Evolutionary conservation across 2,113 vertebrate species (phyloP), one percentile per base, ranked within the genome.

Genomic region (Oreochromis aureus): DNA sequence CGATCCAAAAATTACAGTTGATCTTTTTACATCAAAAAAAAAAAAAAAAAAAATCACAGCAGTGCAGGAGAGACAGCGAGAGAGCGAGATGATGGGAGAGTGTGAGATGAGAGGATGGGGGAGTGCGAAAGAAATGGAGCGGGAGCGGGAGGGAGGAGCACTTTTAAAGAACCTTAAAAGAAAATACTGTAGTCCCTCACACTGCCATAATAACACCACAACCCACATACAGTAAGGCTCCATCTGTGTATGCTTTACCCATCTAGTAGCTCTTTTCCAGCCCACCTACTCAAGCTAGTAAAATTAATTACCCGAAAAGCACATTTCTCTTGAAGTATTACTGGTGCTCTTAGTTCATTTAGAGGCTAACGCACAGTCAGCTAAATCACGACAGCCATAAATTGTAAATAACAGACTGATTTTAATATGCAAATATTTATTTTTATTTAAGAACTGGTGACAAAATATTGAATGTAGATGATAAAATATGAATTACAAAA

Each of bases 21-120:
- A 92, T 90, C 41, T 85, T 86, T 81, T 89, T 76, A 80, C 46
- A 89, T 85, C 86, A 12, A 88, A 89, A 84, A 90, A 89, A 69
- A 89, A 89, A 69, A 89, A 2, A 2, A 88, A 88, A 84, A 34
- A 32, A 55, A 9, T 76, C 16, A 61, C 5, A n/a, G 53, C 48
- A 10, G 78, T 53, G 73, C 11, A 87, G 56, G 80, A 87, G 87
- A 44, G 34, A 79, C 58, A 59, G 76, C 22, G 80, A 59, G 80
- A 73, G 79, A 80, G 32, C 41, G 56, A 54, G 51, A 81, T 46
- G 61, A 27, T 59, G 48, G 55, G 22, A 22, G 85, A 86, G 56
- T 44, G 39, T 3, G 51, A 90, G 90, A 89, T 88, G 83, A 88
- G 59, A 89, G 78, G 78, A 82, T 16, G 56, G 44, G 36, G 59